These are phyloP conservation scores for Acronicta aceris DNA, from an alignment of 2,888 invertebrate genomes.

Conservation along the genomic window DNA sequence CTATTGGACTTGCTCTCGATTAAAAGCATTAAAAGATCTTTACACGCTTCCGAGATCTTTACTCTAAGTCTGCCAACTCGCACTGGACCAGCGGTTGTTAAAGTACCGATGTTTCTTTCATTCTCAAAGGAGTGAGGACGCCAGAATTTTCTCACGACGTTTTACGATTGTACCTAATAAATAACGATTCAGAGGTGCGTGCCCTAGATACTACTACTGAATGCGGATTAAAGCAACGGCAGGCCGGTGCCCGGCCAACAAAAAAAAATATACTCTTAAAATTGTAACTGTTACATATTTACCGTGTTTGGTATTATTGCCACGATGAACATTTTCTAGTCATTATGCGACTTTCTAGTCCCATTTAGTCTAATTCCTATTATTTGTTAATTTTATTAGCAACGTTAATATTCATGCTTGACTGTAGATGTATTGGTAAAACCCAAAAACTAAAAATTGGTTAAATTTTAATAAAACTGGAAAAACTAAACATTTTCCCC, in stretches of 20 bases:
- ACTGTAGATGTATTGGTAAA: not conserved
- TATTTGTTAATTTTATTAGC: slow-evolving; percentile 44
- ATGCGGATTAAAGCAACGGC: too few species aligned
- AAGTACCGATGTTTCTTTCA: too few species aligned
- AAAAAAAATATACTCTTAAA: slow-evolving; percentile 16
- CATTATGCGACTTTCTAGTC: slow-evolving; percentile 42
- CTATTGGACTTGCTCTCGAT: too few species aligned
- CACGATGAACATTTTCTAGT: slow-evolving; percentile 35
- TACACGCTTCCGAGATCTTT: too few species aligned
- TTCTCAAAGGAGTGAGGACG: too few species aligned
- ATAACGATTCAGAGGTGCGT: not conserved
- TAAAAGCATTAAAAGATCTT: too few species aligned
- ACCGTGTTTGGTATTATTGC: slow-evolving; percentile 38
- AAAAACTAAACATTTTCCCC: too few species aligned
- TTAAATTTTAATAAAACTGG: not conserved
- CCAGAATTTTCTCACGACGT: too few species aligned
- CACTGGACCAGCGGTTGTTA: too few species aligned
- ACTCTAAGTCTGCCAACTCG: too few species aligned
- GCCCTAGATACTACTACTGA: not conserved
- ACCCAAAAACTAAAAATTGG: not conserved
- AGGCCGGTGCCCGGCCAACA: too few species aligned
- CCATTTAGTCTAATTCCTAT: slow-evolving; percentile 51
- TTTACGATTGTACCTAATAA: too few species aligned
- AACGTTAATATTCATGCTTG: slow-evolving; percentile 9
- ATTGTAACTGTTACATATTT: slow-evolving; percentile 39